phyloP scores from a whole-genome alignment of 2,888 invertebrate genomes.

The Cyclophora punctaria region DNA sequence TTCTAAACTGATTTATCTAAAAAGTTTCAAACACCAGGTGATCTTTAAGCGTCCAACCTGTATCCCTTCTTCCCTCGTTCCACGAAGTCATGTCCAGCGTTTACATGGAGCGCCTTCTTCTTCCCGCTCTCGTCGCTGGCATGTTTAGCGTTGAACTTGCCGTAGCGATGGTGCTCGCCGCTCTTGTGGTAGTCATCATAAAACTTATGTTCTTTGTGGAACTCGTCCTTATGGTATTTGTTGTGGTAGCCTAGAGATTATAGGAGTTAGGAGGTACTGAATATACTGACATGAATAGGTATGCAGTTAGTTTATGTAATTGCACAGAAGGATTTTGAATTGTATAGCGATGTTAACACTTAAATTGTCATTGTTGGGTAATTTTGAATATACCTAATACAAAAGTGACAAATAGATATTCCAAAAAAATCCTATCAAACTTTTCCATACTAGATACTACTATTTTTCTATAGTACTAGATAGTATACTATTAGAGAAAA shows the following conservation, averaged over 20 bases:
- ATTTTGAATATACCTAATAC: too few species aligned
- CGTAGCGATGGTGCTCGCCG: constrained; percentile 81
- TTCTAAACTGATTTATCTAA: background rate
- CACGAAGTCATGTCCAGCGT: constrained; percentile 76
- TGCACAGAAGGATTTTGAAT: too few species aligned
- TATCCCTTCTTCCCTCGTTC: constrained; percentile 79
- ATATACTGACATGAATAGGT: too few species aligned
- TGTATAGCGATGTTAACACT: too few species aligned
- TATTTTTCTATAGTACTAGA: too few species aligned
- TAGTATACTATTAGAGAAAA: too few species aligned
- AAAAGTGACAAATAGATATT: too few species aligned
- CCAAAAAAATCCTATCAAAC: too few species aligned
- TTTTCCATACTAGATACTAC: too few species aligned
- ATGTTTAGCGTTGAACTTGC: constrained; percentile 79
- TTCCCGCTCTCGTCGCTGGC: constrained; percentile 77
- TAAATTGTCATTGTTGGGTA: too few species aligned
- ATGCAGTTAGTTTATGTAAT: too few species aligned
- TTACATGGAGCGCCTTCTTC: constrained; percentile 79
- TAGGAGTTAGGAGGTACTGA: background rate
- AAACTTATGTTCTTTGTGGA: constrained; percentile 85
- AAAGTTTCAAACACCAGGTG: background rate
- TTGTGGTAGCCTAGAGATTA: constrained; percentile 78
- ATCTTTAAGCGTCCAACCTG: constrained; percentile 32
- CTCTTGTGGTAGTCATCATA: constrained; percentile 84
- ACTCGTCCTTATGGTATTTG: constrained; percentile 86